Evolutionary conservation across 1,140 invertebrate genomes (phyloP).

Genomic region (Diabrotica undecimpunctata): DNA sequence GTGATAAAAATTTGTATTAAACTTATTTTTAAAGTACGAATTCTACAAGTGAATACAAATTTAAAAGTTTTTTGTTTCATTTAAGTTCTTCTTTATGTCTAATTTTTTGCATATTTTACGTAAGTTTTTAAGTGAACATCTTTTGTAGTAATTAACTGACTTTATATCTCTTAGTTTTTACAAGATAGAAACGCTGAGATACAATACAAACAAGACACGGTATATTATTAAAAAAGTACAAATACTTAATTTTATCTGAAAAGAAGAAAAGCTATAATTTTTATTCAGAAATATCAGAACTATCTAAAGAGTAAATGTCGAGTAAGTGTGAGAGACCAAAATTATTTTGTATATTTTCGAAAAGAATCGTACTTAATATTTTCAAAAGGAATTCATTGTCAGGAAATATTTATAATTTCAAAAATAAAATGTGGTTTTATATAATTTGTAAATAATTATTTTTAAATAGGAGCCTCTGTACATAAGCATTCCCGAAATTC

Average conservation of each 20-base stretch:
- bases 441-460: slow-evolving; percentile 29
- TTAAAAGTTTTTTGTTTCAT: too few species aligned
- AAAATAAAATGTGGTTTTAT: slow-evolving; percentile 34
- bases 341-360: slow-evolving; percentile 25
- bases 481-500: slow-evolving; percentile 25
- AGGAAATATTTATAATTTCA: slow-evolving; percentile 14
- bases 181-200: too few species aligned
- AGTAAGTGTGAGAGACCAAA: slow-evolving; percentile 21
- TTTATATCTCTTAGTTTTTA: too few species aligned
- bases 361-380: slow-evolving; percentile 18
- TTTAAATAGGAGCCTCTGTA: slow-evolving; percentile 30
- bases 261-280: slow-evolving; percentile 7
- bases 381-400: slow-evolving; percentile 10
- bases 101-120: too few species aligned
- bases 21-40: too few species aligned
- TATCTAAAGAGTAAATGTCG: slow-evolving; percentile 10
- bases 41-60: too few species aligned
- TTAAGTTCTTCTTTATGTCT: too few species aligned
- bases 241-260: slow-evolving; percentile 13
- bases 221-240: slow-evolving; percentile 22
- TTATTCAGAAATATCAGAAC: slow-evolving; percentile 11
- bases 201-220: too few species aligned
- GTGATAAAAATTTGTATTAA: too few species aligned
- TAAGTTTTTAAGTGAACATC: too few species aligned
- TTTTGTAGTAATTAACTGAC: too few species aligned